phyloP scores from a whole-genome alignment of 2,888 invertebrate genomes.

The Drosophila mayaguana region DNA sequence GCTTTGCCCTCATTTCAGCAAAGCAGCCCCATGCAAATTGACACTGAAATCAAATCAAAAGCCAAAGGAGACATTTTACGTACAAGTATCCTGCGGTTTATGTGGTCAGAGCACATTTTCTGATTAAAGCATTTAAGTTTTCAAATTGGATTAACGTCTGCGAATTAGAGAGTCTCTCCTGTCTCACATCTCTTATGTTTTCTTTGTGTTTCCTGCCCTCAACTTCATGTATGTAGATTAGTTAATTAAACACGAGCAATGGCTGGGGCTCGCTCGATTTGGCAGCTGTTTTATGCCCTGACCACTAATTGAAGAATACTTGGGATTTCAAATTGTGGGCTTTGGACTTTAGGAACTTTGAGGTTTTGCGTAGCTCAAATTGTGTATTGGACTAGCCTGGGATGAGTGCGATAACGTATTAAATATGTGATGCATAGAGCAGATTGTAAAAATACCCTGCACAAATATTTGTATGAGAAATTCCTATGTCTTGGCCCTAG shows the following conservation, averaged over 20 bases:
- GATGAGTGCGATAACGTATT: not conserved
- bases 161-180: conserved; percentile 7
- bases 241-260: conserved; percentile 67
- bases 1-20: conserved; percentile 3
- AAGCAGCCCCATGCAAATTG: conserved; percentile 30
- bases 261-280: conserved; percentile 12
- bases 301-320: conserved; percentile 55
- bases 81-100: conserved; percentile 45
- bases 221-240: conserved; percentile 23
- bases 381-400: conserved; percentile 11
- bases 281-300: conserved; percentile 6
- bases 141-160: conserved; percentile 62
- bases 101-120: conserved; percentile 61
- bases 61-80: conserved; percentile 23
- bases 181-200: not conserved
- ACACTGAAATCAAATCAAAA: conserved; percentile 38
- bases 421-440: not conserved
- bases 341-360: conserved; percentile 30
- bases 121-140: conserved; percentile 53
- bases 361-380: conserved; percentile 26
- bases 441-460: not conserved
- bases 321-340: conserved; percentile 50
- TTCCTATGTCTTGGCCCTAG: not conserved
- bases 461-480: conserved; percentile 17
- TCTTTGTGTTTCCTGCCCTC: not conserved